Conservation (phyloP, 2,888 invertebrate genomes). For the Temnothorax unifasciatus region DNA sequence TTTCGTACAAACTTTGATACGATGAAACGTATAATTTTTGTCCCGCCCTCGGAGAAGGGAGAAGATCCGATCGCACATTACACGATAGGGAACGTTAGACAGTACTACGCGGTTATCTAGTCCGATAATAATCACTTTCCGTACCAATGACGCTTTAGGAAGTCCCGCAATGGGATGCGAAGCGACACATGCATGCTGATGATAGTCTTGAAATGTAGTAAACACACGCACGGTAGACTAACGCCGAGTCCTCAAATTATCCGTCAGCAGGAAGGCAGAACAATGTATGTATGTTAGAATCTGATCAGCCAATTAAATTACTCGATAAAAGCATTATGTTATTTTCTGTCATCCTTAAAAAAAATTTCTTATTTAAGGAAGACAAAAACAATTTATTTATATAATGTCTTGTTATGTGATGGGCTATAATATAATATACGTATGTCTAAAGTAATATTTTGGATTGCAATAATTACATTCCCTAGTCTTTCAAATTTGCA, state of each 20-base stretch:
- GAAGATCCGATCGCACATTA: slow-evolving; percentile 18
- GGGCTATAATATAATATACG: neutral
- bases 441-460: neutral
- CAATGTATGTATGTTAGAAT: neutral
- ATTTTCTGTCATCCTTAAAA: neutral
- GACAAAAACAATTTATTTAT: neutral
- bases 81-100: slow-evolving; percentile 5
- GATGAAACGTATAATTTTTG: slow-evolving; percentile 45
- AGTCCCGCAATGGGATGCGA: neutral
- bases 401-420: neutral
- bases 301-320: neutral
- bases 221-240: slow-evolving; percentile 27
- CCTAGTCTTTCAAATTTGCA: neutral
- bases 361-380: neutral
- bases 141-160: neutral
- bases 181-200: neutral
- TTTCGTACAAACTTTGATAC: slow-evolving; percentile 68
- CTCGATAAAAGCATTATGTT: neutral
- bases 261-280: neutral
- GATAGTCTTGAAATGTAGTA: slow-evolving; percentile 20
- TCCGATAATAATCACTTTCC: slow-evolving; percentile 43
- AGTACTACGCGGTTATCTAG: slow-evolving; percentile 20
- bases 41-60: neutral
- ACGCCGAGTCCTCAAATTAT: slow-evolving; percentile 3
- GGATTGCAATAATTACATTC: neutral